phyloP scores from a whole-genome alignment of 2,888 invertebrate genomes.

The Eutolmus rufibarbis region DNA sequence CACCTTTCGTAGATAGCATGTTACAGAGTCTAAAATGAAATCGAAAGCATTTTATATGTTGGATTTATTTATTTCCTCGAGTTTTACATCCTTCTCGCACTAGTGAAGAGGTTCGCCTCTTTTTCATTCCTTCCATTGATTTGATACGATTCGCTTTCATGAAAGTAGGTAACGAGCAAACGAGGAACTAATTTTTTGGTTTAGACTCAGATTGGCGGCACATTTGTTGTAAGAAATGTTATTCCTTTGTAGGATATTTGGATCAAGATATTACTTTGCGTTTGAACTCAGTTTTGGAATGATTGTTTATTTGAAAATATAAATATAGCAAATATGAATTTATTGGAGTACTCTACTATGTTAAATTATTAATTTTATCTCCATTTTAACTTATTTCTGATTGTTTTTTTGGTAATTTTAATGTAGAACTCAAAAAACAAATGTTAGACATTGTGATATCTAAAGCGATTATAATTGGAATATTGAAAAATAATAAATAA shows the following conservation, averaged over 20 bases:
- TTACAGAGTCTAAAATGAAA: slow-evolving; percentile 24
- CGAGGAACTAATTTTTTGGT: slow-evolving; percentile 37
- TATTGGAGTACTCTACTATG: too few relatives aligned
- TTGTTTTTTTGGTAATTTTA: too few relatives aligned
- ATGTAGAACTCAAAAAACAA: too few relatives aligned
- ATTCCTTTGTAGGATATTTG: background rate
- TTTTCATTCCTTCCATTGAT: background rate
- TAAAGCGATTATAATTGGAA: too few relatives aligned
- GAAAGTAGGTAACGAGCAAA: slow-evolving; percentile 46
- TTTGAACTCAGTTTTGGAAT: background rate
- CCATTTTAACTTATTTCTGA: too few relatives aligned
- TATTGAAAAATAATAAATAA: too few relatives aligned
- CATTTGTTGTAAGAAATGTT: background rate
- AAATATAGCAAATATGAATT: too few relatives aligned
- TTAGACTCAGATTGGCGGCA: slow-evolving; percentile 10
- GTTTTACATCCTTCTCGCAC: background rate
- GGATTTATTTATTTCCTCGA: slow-evolving; percentile 23
- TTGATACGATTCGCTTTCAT: slow-evolving; percentile 32
- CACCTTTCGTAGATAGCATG: slow-evolving; percentile 6
- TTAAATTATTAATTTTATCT: too few relatives aligned
- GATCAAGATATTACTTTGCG: background rate
- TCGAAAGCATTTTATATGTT: slow-evolving; percentile 32
- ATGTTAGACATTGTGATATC: too few relatives aligned
- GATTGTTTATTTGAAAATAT: background rate
- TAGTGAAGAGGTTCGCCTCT: background rate